phyloP scores from a whole-genome alignment of 2,797 vertebrate species.

The Premnoplex brunnescens region DNA sequence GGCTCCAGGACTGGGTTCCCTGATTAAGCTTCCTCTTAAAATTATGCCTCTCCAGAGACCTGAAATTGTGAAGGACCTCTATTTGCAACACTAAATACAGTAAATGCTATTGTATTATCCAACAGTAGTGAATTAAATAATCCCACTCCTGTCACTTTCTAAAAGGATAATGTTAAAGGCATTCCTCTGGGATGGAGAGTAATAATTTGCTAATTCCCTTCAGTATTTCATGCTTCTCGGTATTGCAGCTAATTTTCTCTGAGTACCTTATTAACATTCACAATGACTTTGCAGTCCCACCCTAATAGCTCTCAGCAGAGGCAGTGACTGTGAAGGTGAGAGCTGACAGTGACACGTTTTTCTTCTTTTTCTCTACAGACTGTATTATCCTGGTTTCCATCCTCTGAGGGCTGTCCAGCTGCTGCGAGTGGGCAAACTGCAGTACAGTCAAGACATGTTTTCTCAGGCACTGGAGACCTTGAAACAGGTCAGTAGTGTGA shows the following conservation, averaged over 20 bases:
- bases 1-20: neutral
- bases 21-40: constrained; percentile 17
- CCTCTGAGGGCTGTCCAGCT: constrained; percentile 89
- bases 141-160: constrained; percentile 14
- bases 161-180: constrained; percentile 49
- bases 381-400: constrained; percentile 87
- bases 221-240: constrained; percentile 21
- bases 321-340: constrained; percentile 41
- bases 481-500: constrained; percentile 81
- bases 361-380: constrained; percentile 72
- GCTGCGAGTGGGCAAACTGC: constrained; percentile 91
- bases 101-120: constrained; percentile 44
- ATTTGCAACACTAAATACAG: constrained; percentile 32
- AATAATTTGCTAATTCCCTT: constrained; percentile 40
- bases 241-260: constrained; percentile 52
- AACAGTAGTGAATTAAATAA: neutral
- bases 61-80: constrained; percentile 1
- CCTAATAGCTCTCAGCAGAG: constrained; percentile 24
- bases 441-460: constrained; percentile 82
- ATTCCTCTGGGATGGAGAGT: constrained; percentile 36
- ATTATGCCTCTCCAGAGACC: neutral
- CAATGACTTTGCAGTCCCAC: constrained; percentile 32
- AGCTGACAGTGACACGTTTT: constrained; percentile 33
- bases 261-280: constrained; percentile 60
- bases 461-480: constrained; percentile 84